Conservation (phyloP, 2,113 vertebrate species). For the Columba janthina region DNA sequence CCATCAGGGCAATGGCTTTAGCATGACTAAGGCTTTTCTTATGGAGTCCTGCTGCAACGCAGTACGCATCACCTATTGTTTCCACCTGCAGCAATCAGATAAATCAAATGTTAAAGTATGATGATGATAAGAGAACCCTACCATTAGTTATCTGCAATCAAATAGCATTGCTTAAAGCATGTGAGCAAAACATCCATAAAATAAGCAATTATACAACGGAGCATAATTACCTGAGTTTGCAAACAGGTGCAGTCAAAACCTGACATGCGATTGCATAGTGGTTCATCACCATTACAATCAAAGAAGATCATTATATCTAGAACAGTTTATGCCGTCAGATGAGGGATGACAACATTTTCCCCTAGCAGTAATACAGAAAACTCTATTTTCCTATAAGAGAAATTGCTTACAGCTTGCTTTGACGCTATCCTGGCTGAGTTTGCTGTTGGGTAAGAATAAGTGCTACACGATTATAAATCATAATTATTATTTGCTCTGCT, state of each 20-base stretch:
- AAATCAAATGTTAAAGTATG: slow-evolving; percentile 33
- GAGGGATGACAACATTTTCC: background rate
- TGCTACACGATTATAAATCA: background rate
- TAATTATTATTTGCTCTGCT: background rate
- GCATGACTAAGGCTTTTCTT: slow-evolving; percentile 95
- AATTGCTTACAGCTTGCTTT: background rate
- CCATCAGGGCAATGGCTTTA: slow-evolving; percentile 96
- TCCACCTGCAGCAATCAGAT: slow-evolving; percentile 86
- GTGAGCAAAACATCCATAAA: slow-evolving; percentile 63
- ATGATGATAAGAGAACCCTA: slow-evolving; percentile 40
- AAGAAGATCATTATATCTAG: background rate
- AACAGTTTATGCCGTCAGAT: background rate
- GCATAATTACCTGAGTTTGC: slow-evolving; percentile 67
- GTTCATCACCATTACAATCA: slow-evolving; percentile 3
- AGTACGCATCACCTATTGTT: slow-evolving; percentile 98
- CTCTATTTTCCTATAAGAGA: background rate
- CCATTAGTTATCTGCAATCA: slow-evolving; percentile 53
- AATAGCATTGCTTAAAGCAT: slow-evolving; percentile 48
- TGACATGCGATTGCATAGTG: background rate
- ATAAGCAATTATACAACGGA: slow-evolving; percentile 63
- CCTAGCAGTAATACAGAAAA: background rate
- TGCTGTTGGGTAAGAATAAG: background rate
- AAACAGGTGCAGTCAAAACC: slow-evolving; percentile 61
- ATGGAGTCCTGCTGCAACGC: slow-evolving; percentile 94
- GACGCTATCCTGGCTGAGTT: background rate